Conservation (phyloP, 1,140 invertebrate species). For the Venustaconcha ellipsiformis region DNA sequence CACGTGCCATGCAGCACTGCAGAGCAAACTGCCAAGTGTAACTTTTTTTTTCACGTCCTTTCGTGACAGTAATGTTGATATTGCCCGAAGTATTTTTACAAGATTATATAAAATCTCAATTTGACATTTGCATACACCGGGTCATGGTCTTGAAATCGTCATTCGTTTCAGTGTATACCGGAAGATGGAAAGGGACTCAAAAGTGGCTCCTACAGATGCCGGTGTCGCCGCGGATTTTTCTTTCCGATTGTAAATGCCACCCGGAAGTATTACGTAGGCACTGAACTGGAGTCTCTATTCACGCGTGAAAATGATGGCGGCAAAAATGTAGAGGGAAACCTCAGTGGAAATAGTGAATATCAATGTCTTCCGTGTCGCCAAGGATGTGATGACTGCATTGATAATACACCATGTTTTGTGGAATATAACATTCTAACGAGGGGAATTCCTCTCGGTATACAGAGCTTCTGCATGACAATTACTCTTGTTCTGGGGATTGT, state of each 20-base stretch:
- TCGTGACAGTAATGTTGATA: not conserved
- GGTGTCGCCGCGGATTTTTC: slow-evolving; percentile 58
- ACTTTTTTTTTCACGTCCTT: not conserved
- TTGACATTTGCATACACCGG: not conserved
- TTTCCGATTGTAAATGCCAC: slow-evolving; percentile 42
- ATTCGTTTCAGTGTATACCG: slow-evolving; percentile 57
- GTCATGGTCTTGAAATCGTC: slow-evolving; percentile 5
- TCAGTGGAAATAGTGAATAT: slow-evolving; percentile 54
- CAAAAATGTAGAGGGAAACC: slow-evolving; percentile 5
- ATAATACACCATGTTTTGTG: slow-evolving; percentile 72
- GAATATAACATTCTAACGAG: slow-evolving; percentile 75
- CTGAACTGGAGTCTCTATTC: slow-evolving; percentile 55
- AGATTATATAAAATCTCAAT: not conserved
- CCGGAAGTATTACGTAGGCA: slow-evolving; percentile 56
- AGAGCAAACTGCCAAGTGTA: not conserved
- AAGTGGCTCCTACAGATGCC: slow-evolving; percentile 59
- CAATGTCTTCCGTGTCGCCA: slow-evolving; percentile 74
- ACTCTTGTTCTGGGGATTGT: slow-evolving; percentile 78
- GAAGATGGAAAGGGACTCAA: slow-evolving; percentile 46
- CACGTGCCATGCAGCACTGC: not conserved
- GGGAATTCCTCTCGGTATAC: slow-evolving; percentile 77
- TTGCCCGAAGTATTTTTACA: not conserved
- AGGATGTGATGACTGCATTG: slow-evolving; percentile 72
- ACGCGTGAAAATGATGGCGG: slow-evolving; percentile 3
- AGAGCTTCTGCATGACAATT: slow-evolving; percentile 80